A percentile compares a stretch with the other conserved stretches of the same genome.
phyloP scores from a whole-genome alignment of 1,140 invertebrate genomes.

The Drosophila triauraria region DNA sequence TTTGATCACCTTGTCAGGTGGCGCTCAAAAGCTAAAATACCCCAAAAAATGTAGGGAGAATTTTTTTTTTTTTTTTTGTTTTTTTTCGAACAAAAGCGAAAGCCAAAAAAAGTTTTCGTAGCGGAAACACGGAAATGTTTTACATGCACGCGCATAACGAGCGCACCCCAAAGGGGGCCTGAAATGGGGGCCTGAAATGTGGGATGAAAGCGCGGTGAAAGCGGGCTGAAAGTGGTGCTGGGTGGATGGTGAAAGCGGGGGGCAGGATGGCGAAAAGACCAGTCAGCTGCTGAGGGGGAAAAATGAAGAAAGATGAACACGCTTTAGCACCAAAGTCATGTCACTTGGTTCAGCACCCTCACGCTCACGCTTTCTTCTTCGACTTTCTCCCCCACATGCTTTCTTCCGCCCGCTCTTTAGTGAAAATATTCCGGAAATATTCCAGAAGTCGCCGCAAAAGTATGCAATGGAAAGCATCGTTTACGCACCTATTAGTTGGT shows the following conservation, averaged over 20 bases:
- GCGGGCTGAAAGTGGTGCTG: background rate
- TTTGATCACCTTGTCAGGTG: background rate
- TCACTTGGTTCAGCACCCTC: conserved; percentile 20
- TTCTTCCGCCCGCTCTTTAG: conserved; percentile 2
- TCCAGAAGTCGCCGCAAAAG: conserved; percentile 36
- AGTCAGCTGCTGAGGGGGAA: conserved; percentile 3
- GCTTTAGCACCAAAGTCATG: conserved; percentile 41
- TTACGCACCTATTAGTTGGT: conserved; percentile 35
- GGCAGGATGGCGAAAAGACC: background rate
- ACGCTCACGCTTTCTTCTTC: background rate
- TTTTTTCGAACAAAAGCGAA: conserved; percentile 56
- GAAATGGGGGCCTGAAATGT: background rate
- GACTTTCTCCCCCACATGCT: background rate
- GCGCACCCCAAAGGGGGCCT: conserved; percentile 4
- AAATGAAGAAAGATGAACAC: conserved; percentile 41
- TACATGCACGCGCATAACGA: conserved; percentile 69
- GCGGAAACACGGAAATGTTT: conserved; percentile 81
- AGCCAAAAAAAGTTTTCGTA: conserved; percentile 76
- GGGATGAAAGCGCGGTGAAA: background rate
- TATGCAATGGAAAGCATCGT: conserved; percentile 52
- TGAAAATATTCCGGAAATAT: conserved; percentile 12
- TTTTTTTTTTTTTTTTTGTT: background rate
- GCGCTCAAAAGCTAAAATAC: background rate
- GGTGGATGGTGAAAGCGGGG: conserved; percentile 8
- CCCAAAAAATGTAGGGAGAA: background rate